Base-by-base conservation (phyloP, 2,797 vertebrate species). In the Enteromius argenteus region DNA sequence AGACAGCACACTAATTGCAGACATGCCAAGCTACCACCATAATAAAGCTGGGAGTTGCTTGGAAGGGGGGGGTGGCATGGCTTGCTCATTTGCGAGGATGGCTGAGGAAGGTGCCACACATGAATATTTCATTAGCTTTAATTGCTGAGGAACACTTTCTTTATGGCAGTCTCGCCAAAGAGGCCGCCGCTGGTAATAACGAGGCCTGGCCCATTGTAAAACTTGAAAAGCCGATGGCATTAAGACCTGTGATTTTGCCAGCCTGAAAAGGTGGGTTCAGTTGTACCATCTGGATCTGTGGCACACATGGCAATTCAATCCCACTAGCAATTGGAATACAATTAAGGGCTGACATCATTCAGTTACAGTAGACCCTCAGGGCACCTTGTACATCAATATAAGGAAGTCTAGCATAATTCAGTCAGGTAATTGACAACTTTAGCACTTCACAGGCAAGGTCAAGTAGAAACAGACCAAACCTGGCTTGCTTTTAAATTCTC, bases 101-200 rank as follows among this genome's bases (percentile, higher is more conserved):
- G 95, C 95, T 95, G 94, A 96, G 96, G 87, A 96, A 96, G 96
- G 96, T 97, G 96, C 95, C 96, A 95, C 95, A 95, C 95, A 97
- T 96, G 95, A 96, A 97, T 96, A 96, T 96, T 96, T 96, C 96
- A 97, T 97, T 96, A 96, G 89, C 94, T 96, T 96, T 97, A 96
- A 97, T 97, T 97, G 96, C 96, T 94, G 95, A 95, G 94, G 95
- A 97, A 95, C 95, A 95, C 95, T 95, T 89, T 95, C 96, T 96
- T 96, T 95, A 95, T 96, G 95, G 94, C 94, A 94, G 94, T 94
- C 94, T 95, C 81, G 75, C 95, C 95, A 94, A 95, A 96, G 95
- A 95, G 95, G 95, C 96, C 95, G 94, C 95, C 95, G 94, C 93
- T 95, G 95, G 94, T 95, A 96, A 95, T 95, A 95, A 96, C 93